phyloP scores from a whole-genome alignment of 2,113 vertebrate genomes.

The Apeltes quadracus region DNA sequence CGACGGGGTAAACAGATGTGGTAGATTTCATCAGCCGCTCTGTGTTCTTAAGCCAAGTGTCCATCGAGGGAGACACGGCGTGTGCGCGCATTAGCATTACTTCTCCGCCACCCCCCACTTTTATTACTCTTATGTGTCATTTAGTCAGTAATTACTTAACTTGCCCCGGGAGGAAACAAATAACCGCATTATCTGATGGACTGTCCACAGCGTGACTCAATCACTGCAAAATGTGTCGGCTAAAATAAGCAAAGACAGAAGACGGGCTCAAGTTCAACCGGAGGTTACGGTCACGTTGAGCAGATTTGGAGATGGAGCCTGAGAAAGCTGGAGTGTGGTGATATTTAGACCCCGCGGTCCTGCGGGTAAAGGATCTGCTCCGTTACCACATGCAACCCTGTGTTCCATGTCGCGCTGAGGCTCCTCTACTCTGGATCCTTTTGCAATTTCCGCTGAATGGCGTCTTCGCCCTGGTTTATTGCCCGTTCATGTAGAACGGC shows the following conservation, averaged over 20 bases:
- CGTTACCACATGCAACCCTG: slow-evolving; percentile 45
- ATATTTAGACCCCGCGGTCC: slow-evolving; percentile 46
- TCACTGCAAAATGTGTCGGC: slow-evolving; percentile 75
- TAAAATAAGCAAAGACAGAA: slow-evolving; percentile 78
- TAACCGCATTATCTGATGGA: slow-evolving; percentile 80
- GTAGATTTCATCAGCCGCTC: slow-evolving; percentile 12
- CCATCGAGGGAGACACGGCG: slow-evolving; percentile 52
- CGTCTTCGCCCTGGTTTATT: slow-evolving; percentile 25
- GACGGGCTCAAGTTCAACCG: slow-evolving; percentile 69
- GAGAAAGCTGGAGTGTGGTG: slow-evolving; percentile 47
- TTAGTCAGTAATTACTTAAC: slow-evolving; percentile 78
- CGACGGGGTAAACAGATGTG: slow-evolving; percentile 24
- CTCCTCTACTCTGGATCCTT: slow-evolving; percentile 29
- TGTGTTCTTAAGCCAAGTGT: slow-evolving; percentile 35
- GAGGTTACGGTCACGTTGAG: slow-evolving; percentile 58
- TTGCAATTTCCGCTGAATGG: slow-evolving; percentile 49
- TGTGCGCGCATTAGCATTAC: slow-evolving; percentile 63
- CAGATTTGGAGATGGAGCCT: slow-evolving; percentile 39
- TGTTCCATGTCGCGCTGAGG: slow-evolving; percentile 44
- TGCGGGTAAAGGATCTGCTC: slow-evolving; percentile 51
- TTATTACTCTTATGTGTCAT: slow-evolving; percentile 66
- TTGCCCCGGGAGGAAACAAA: slow-evolving; percentile 78
- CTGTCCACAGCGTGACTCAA: slow-evolving; percentile 74
- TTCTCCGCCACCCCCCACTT: background rate
- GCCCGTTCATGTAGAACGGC: slow-evolving; percentile 43